Conservation (phyloP, 1,140 invertebrate species). For the Mizuhopecten yessoensis region DNA sequence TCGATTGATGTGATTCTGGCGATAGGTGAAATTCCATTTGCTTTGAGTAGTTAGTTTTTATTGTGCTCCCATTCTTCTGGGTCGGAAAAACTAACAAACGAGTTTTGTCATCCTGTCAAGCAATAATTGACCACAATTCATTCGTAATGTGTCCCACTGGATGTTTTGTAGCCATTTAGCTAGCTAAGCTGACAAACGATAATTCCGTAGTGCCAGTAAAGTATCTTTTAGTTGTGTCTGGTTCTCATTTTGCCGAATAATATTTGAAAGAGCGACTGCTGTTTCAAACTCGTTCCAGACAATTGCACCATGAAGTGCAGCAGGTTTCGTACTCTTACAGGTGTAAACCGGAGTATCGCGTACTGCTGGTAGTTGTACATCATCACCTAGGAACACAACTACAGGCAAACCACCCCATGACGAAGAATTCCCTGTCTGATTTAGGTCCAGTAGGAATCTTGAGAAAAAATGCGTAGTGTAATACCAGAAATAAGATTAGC, state of each 20-base stretch:
- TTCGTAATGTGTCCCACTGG: too few relatives aligned
- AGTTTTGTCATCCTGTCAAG: background rate
- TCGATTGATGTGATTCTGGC: slow-evolving; percentile 52
- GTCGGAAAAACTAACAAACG: too few relatives aligned
- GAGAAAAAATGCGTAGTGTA: slow-evolving; percentile 57
- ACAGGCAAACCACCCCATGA: too few relatives aligned
- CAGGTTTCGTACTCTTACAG: too few relatives aligned
- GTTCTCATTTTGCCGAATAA: too few relatives aligned
- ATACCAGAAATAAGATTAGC: slow-evolving; percentile 63
- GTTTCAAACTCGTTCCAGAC: slow-evolving; percentile 57
- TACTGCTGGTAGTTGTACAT: slow-evolving; percentile 51
- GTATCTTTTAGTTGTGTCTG: too few relatives aligned
- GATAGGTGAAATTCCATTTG: slow-evolving; percentile 55
- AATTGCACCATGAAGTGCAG: background rate
- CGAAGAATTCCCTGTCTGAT: slow-evolving; percentile 52
- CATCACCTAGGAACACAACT: too few relatives aligned
- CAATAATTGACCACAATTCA: too few relatives aligned
- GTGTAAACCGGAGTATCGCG: slow-evolving; percentile 47
- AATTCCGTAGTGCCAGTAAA: too few relatives aligned
- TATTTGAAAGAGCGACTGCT: too few relatives aligned
- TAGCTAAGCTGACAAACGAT: too few relatives aligned
- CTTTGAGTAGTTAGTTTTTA: slow-evolving; percentile 48
- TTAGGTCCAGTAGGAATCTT: slow-evolving; percentile 58
- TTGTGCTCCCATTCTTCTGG: slow-evolving; percentile 48
- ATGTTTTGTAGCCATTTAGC: background rate